Evolutionary conservation across 53 echinoderm and acorn worm genomes (phyloP).

Genomic region (Patiria pectinifera): DNA sequence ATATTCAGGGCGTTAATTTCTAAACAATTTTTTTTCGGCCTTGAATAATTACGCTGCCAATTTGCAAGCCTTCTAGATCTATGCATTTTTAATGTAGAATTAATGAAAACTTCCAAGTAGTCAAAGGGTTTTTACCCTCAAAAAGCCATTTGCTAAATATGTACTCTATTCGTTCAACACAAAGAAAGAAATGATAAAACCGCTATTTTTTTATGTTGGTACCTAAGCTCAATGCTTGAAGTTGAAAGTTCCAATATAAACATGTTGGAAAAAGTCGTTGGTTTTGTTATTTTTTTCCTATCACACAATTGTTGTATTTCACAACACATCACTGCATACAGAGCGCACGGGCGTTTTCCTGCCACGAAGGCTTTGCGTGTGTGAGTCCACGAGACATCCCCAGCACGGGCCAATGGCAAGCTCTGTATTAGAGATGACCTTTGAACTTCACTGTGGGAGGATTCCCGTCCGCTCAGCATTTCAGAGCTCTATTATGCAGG

Average conservation of each 20-base stretch:
- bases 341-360: background rate
- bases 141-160: no score
- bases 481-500: constrained; percentile 13
- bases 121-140: no score
- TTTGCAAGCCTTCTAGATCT: no score
- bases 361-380: background rate
- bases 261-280: background rate
- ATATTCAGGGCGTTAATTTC: no score
- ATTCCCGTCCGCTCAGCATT: constrained; percentile 31
- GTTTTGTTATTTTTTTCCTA: background rate
- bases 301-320: background rate
- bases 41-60: no score
- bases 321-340: background rate
- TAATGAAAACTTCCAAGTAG: no score
- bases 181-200: background rate
- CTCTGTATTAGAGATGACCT: constrained; percentile 26
- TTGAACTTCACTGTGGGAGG: constrained; percentile 26
- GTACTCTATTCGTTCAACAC: background rate
- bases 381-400: background rate
- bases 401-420: background rate
- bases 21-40: no score
- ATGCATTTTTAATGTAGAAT: no score
- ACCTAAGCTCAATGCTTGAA: background rate
- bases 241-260: background rate
- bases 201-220: background rate